Conservation (phyloP, 2,888 invertebrate species). For the Pammene aurita region DNA sequence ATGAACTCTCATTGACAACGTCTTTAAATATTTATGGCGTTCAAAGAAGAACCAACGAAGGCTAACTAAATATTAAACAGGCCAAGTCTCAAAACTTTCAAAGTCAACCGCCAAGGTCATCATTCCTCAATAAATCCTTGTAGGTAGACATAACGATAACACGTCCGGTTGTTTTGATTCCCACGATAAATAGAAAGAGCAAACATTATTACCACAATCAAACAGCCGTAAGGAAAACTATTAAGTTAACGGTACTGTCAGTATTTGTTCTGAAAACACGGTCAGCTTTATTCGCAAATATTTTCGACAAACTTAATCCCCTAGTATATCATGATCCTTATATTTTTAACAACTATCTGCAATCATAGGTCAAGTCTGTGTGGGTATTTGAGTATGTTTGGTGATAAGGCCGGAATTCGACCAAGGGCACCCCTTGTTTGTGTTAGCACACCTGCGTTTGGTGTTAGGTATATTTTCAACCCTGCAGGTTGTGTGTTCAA, state of each 20-base stretch:
- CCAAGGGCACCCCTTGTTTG: conserved; percentile 6
- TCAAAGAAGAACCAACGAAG: too few species aligned
- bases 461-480: background rate
- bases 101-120: background rate
- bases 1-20: too few species aligned
- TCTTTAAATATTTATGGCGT: too few species aligned
- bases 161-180: conserved; percentile 20
- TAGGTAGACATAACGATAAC: background rate
- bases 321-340: background rate
- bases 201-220: conserved; percentile 38
- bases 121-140: background rate
- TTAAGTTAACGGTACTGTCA: conserved; percentile 30
- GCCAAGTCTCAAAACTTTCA: too few species aligned
- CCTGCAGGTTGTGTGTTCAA: background rate
- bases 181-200: conserved; percentile 26
- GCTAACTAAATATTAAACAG: too few species aligned
- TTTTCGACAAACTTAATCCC: background rate
- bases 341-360: background rate
- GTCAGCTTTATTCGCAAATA: background rate
- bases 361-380: background rate
- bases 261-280: conserved; percentile 33
- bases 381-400: background rate
- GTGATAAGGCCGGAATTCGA: background rate
- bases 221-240: conserved; percentile 32
- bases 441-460: conserved; percentile 12